Percentiles rank a stretch among this genome's conserved stretches.
These are phyloP conservation scores for Rhinophrynus dorsalis DNA, from an alignment of 2,797 vertebrate genomes.

Conservation along the genomic window DNA sequence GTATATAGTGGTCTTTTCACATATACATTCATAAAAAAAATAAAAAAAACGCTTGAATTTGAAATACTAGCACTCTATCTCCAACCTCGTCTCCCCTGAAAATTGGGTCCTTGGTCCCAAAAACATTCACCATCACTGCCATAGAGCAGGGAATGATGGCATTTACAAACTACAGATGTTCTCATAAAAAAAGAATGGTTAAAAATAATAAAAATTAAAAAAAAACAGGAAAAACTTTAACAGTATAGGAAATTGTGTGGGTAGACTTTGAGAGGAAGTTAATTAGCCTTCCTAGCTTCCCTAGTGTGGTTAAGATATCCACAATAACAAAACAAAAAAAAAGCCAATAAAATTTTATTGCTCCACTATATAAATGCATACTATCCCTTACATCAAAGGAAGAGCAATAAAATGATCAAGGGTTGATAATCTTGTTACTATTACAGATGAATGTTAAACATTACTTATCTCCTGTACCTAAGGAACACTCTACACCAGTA, in stretches of 20 bases:
- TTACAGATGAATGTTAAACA: constrained; percentile 29
- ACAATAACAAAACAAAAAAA: constrained; percentile 30
- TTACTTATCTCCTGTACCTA: constrained; percentile 38
- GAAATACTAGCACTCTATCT: no score
- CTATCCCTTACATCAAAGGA: constrained; percentile 31
- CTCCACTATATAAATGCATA: constrained; percentile 35
- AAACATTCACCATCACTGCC: no score
- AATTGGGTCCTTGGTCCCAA: no score
- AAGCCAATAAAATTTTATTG: constrained; percentile 38
- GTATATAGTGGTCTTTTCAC: no score
- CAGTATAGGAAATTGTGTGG: background rate
- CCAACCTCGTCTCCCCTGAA: no score
- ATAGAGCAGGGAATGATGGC: no score
- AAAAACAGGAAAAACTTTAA: constrained; percentile 7
- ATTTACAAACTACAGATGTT: no score
- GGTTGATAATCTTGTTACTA: constrained; percentile 23
- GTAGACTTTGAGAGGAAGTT: constrained; percentile 30
- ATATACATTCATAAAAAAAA: no score
- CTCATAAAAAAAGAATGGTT: no score
- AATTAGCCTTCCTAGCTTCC: constrained; percentile 26
- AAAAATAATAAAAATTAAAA: no score
- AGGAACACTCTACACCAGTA: constrained; percentile 29
- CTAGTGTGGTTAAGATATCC: constrained; percentile 24
- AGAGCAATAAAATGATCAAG: constrained; percentile 32
- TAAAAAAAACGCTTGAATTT: no score